Percentiles rank a stretch among this genome's conserved stretches.
Conservation (phyloP, 2,113 vertebrate genomes). For the Neodontobutis hainanensis region DNA sequence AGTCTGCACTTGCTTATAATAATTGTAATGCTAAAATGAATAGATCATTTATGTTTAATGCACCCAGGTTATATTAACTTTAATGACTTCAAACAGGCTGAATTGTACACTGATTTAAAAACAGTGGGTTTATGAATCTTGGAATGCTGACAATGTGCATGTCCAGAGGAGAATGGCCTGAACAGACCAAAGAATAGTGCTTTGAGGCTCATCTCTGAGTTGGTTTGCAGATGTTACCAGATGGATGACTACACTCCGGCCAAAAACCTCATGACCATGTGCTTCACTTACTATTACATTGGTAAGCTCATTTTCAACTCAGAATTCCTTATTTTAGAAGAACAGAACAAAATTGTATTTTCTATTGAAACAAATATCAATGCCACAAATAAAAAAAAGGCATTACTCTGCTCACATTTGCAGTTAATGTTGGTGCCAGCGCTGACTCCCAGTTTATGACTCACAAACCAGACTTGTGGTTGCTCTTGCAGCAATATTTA, state of each 20-base stretch:
- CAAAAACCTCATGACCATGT: slow-evolving; percentile 99
- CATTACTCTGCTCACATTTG: not conserved
- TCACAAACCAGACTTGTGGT: slow-evolving; percentile 16
- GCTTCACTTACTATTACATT: slow-evolving; percentile 93
- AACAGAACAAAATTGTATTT: not conserved
- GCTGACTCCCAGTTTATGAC: slow-evolving; percentile 24
- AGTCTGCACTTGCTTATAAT: slow-evolving; percentile 69
- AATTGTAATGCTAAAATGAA: not conserved
- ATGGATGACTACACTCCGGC: slow-evolving; percentile 97
- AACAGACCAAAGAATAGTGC: not conserved
- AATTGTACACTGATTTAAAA: no score
- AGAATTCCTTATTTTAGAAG: not conserved
- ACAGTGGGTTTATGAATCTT: no score
- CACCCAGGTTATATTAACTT: not conserved
- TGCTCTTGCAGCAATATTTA: slow-evolving; percentile 38
- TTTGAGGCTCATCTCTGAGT: not conserved
- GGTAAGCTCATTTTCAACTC: slow-evolving; percentile 77
- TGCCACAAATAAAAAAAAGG: not conserved
- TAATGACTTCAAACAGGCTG: no score
- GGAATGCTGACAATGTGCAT: no score
- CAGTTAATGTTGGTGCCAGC: not conserved
- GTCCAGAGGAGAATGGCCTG: not conserved
- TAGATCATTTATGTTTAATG: not conserved
- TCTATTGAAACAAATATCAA: not conserved
- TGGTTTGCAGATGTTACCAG: slow-evolving; percentile 86